Percentiles rank a stretch among this genome's conserved stretches.
Conservation (phyloP, 2,888 invertebrate species). For the Noctuana brunneofusca region DNA sequence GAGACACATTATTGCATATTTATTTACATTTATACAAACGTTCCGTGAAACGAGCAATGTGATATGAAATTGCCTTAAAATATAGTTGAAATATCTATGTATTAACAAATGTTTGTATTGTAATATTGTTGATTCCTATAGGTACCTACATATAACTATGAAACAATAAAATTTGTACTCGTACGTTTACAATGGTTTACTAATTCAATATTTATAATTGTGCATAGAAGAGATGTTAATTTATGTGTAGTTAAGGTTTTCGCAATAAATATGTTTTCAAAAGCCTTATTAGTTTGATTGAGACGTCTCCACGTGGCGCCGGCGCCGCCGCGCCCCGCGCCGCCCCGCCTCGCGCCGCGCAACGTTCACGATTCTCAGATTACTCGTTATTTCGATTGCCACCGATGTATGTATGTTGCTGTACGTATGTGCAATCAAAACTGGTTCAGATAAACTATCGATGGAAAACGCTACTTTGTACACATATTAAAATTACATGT, state of each 20-base stretch:
- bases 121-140: constrained; percentile 38
- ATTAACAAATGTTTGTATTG: constrained; percentile 34
- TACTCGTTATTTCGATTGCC: constrained; percentile 15
- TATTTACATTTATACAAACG: constrained; percentile 38
- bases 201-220: constrained; percentile 52
- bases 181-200: constrained; percentile 41
- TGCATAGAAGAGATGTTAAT: constrained; percentile 60
- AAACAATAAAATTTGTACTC: constrained; percentile 36
- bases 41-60: constrained; percentile 55
- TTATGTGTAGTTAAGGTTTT: constrained; percentile 54
- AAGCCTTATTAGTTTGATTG: constrained; percentile 34
- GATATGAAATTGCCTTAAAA: constrained; percentile 71
- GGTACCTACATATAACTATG: background rate
- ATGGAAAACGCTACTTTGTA: background rate
- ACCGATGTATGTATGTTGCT: constrained; percentile 12
- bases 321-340: background rate
- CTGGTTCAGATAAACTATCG: constrained; percentile 1
- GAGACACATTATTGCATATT: constrained; percentile 31
- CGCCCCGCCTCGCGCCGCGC: background rate
- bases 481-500: background rate
- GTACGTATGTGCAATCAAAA: constrained; percentile 14
- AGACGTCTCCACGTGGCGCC: constrained; percentile 3
- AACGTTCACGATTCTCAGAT: constrained; percentile 3
- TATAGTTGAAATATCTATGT: constrained; percentile 39
- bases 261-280: constrained; percentile 52